These are phyloP conservation scores for Phodopus roborovskii DNA, from an alignment of 2,113 vertebrate genomes.

Conservation along the genomic window DNA sequence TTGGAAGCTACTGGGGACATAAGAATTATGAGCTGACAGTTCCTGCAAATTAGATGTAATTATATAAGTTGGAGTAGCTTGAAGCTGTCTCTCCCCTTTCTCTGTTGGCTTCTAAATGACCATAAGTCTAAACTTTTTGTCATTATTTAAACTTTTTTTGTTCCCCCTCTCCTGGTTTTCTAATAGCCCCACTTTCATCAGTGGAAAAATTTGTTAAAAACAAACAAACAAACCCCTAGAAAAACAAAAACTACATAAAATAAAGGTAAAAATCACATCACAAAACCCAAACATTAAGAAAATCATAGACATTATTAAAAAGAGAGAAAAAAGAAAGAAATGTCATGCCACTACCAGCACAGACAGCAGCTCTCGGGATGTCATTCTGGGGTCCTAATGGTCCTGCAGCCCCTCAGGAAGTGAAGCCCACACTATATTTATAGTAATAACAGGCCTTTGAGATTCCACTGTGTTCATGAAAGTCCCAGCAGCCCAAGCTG, in stretches of 20 bases:
- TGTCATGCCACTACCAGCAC: background rate
- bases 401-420: background rate
- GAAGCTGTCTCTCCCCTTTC: background rate
- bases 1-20: background rate
- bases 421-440: background rate
- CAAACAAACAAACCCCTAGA: background rate
- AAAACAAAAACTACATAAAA: background rate
- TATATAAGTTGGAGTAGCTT: background rate
- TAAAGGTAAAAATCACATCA: background rate
- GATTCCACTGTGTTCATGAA: background rate
- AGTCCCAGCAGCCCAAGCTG: background rate
- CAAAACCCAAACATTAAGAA: background rate
- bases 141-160: conserved; percentile 1
- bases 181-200: background rate
- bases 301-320: background rate
- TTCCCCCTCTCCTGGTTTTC: background rate
- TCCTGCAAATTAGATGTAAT: background rate
- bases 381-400: background rate
- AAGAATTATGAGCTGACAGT: background rate
- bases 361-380: background rate
- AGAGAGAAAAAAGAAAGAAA: background rate
- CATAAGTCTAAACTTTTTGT: background rate
- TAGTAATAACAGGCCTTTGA: background rate
- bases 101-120: background rate
- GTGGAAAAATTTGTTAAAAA: conserved; percentile 3